phyloP scores from a whole-genome alignment of 2,113 vertebrate genomes.

The Craseonycteris thonglongyai region DNA sequence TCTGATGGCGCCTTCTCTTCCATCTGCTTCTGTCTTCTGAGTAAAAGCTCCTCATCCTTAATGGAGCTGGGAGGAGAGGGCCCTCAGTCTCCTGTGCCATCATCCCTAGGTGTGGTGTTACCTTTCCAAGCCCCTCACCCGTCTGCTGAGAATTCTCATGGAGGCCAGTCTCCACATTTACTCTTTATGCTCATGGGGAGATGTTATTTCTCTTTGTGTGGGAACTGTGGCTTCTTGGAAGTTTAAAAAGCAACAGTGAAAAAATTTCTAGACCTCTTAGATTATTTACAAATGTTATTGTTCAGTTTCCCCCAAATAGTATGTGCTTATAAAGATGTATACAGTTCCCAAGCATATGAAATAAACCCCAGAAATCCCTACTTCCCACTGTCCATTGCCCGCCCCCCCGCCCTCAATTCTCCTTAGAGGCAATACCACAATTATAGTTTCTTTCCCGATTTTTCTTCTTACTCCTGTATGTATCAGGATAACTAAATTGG shows the following conservation, averaged over 20 bases:
- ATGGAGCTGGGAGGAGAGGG: background rate
- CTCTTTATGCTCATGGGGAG: background rate
- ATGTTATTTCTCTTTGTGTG: background rate
- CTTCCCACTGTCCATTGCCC: no score
- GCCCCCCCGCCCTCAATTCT: background rate
- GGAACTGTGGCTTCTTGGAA: background rate
- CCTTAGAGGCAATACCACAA: background rate
- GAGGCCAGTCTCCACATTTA: background rate
- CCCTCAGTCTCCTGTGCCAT: background rate
- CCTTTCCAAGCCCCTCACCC: background rate
- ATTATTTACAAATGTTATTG: background rate
- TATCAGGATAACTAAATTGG: background rate
- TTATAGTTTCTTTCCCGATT: background rate
- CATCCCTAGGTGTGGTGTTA: background rate
- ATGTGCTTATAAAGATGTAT: background rate
- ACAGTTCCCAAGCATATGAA: background rate
- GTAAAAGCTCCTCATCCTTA: background rate
- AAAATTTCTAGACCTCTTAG: background rate
- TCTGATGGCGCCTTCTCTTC: background rate
- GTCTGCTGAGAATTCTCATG: background rate
- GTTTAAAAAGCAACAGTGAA: background rate
- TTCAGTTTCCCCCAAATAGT: background rate
- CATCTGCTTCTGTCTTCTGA: slow-evolving; percentile 18
- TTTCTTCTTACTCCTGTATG: background rate
- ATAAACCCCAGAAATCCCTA: background rate